Evolutionary conservation across 1,140 invertebrate genomes (phyloP).

Genomic region (Eupristina koningsbergeri): DNA sequence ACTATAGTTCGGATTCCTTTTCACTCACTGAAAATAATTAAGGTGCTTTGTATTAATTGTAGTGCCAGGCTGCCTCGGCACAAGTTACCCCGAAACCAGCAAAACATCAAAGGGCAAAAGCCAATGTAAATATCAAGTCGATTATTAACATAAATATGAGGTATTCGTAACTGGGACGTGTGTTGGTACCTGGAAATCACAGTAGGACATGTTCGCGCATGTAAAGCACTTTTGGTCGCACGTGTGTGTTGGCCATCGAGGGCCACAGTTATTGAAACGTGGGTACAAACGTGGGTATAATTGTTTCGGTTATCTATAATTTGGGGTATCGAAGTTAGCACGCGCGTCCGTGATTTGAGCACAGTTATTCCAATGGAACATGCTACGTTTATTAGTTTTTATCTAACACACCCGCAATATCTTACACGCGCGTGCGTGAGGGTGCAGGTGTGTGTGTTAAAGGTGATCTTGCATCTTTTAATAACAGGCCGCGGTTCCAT

Average conservation of each 20-base stretch:
- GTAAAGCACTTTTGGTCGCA: background rate
- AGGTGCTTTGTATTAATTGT: too few species aligned
- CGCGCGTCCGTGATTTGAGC: background rate
- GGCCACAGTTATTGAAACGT: background rate
- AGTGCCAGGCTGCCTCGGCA: too few species aligned
- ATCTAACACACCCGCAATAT: background rate
- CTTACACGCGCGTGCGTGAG: too few species aligned
- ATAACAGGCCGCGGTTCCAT: background rate
- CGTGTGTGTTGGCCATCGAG: too few species aligned
- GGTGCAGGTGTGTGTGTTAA: too few species aligned
- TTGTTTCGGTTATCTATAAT: conserved; percentile 1
- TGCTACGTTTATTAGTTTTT: background rate
- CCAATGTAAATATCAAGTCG: background rate
- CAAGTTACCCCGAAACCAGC: background rate
- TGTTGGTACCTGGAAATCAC: background rate
- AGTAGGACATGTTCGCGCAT: background rate
- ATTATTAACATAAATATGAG: background rate
- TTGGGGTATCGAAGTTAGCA: background rate
- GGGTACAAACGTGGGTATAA: background rate
- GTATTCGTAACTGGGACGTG: background rate
- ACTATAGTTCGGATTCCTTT: too few species aligned
- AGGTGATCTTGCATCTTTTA: background rate
- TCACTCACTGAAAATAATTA: too few species aligned
- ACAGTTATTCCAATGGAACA: background rate
- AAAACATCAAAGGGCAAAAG: background rate